These are phyloP conservation scores for Eupithecia insigniata DNA, from an alignment of 2,888 invertebrate species.

Conservation along the genomic window DNA sequence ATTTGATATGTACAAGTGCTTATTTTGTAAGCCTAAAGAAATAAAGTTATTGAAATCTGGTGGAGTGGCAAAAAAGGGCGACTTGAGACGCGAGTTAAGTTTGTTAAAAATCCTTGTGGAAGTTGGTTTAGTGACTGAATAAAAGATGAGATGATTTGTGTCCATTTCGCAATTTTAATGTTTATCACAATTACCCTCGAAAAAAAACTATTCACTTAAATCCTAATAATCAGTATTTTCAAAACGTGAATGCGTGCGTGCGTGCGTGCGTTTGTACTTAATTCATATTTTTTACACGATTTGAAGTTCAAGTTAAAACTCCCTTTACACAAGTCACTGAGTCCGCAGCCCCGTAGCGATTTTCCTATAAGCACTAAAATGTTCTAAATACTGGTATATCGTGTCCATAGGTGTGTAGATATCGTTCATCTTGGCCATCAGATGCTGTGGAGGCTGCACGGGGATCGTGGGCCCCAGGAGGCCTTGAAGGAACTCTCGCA, in stretches of 20 bases:
- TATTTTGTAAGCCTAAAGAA: too few relatives aligned
- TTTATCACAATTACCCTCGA: not conserved
- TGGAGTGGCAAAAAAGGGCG: too few relatives aligned
- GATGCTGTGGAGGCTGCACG: slow-evolving; percentile 89
- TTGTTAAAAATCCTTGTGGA: not conserved
- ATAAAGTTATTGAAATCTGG: too few relatives aligned
- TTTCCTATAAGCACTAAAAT: slow-evolving; percentile 95
- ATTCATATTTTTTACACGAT: not conserved
- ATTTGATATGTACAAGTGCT: too few relatives aligned
- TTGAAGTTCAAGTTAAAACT: not conserved
- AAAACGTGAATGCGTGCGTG: not conserved
- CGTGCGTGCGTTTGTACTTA: too few relatives aligned
- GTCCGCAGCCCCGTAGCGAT: slow-evolving; percentile 81
- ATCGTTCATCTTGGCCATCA: slow-evolving; percentile 90
- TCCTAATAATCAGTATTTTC: not conserved
- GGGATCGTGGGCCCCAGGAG: slow-evolving; percentile 91
- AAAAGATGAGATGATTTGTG: not conserved
- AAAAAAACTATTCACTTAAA: not conserved
- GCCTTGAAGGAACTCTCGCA: slow-evolving; percentile 96
- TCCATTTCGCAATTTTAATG: not conserved
- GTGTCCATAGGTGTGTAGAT: slow-evolving; percentile 96
- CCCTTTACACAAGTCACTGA: slow-evolving; percentile 41
- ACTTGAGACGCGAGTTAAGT: too few relatives aligned
- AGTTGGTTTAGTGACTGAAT: not conserved
- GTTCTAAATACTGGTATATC: slow-evolving; percentile 96